Base-by-base conservation (phyloP, 2,888 invertebrate genomes). In the Diplolepis rosae region DNA sequence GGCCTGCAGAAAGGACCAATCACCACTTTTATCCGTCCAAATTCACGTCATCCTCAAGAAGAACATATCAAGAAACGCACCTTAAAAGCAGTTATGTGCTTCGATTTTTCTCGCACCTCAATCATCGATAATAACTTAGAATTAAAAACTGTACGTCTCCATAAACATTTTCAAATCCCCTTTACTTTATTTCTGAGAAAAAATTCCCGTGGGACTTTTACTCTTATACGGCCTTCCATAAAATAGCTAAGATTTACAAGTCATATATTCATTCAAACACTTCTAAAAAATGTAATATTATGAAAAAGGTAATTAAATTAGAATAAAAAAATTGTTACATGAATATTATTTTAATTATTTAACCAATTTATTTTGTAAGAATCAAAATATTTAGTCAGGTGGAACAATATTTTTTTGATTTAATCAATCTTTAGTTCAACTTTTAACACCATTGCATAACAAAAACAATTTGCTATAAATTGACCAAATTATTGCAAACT, bases 11-110 rank as follows among this genome's bases (percentile, higher is more conserved):
- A 71, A 69, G 72, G 73, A 66, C 78, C 75, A 78, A 78, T 78
- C 71, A 69, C 66, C 52, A 65, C 70, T 65, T 61, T 73, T 65
- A 68, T 32, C 4, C 45, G 27, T 35, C 66, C 22, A 28, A 32
- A 50, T 22, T 61, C 65, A 68, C 65, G 50, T 61, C 56, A 52
- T 39, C 35, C 30, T 35, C 30, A 27, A 35, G 68, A 35, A 61
- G 56, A 66, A 66, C n/a, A n/a, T n/a, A 70, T 69, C 74, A 66
- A 70, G 72, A 76, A 80, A 79, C 76, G 75, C 78, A 77, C 78
- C 78, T 82, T 79, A 76, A 79, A 78, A 79, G 77, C 79, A 79
- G 76, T 79, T 82, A 78, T 78, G 77, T 70, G 71, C 71, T 51
- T 61, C 73, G 65, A 3, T 22, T 22, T 48, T 48, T 7, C 48